These are phyloP conservation scores for Urosaurus nigricauda DNA, from an alignment of 2,797 vertebrate genomes.

Conservation along the genomic window DNA sequence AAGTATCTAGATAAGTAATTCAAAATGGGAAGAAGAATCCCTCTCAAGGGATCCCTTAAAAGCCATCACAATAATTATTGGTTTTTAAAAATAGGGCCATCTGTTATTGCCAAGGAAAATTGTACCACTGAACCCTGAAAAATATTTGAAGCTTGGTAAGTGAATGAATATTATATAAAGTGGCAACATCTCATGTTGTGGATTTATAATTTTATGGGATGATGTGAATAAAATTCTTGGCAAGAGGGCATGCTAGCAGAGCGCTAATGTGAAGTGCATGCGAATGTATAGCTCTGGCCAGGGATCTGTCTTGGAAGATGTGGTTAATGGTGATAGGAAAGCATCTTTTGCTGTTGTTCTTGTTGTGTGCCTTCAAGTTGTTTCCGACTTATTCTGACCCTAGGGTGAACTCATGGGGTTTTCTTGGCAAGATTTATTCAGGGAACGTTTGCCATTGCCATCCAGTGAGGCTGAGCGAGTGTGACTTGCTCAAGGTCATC, in stretches of 20 bases:
- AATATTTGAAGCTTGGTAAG: background rate
- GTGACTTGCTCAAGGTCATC: too few species aligned
- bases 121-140: slow-evolving; percentile 16
- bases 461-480: too few species aligned
- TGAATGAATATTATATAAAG: background rate
- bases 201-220: background rate
- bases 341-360: too few species aligned
- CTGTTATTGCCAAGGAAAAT: slow-evolving; percentile 19
- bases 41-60: background rate
- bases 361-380: too few species aligned
- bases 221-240: slow-evolving; percentile 10
- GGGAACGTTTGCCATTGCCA: too few species aligned
- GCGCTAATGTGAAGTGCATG: background rate
- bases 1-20: background rate
- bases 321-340: background rate
- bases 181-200: background rate
- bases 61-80: background rate
- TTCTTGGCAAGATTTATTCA: too few species aligned
- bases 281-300: background rate
- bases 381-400: too few species aligned
- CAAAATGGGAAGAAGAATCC: background rate
- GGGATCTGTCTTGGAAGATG: background rate
- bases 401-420: too few species aligned
- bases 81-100: background rate
- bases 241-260: background rate